These are phyloP conservation scores for Myzus persicae DNA, from an alignment of 1,140 invertebrate species.

Conservation along the genomic window DNA sequence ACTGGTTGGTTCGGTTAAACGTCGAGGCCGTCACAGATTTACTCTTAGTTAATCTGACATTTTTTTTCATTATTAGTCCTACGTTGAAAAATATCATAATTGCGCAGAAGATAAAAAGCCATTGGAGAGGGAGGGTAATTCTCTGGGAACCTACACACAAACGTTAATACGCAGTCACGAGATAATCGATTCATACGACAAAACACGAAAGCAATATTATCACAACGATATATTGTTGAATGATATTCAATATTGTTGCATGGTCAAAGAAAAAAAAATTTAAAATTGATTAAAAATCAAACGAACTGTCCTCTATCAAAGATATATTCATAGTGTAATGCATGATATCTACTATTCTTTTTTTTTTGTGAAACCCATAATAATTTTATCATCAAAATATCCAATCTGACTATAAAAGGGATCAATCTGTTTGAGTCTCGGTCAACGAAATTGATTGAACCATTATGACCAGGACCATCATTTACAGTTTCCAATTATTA, in stretches of 20 bases:
- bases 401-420: background rate
- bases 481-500: background rate
- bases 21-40: slow-evolving; percentile 38
- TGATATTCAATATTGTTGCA: background rate
- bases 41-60: slow-evolving; percentile 29
- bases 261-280: background rate
- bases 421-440: background rate
- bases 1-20: background rate
- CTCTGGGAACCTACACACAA: background rate
- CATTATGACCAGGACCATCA: background rate
- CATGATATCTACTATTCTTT: too few relatives aligned
- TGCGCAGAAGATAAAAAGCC: slow-evolving; percentile 16
- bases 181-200: background rate
- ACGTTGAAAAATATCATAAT: slow-evolving; percentile 28
- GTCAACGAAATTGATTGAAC: background rate
- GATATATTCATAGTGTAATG: background rate
- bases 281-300: background rate
- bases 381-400: too few relatives aligned
- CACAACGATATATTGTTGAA: background rate
- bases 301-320: background rate
- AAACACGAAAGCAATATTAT: background rate
- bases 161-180: background rate
- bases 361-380: too few relatives aligned
- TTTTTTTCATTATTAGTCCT: slow-evolving; percentile 27
- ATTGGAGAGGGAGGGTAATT: background rate